phyloP scores from a whole-genome alignment of 2,888 invertebrate genomes.

The Amphipoea oculea region DNA sequence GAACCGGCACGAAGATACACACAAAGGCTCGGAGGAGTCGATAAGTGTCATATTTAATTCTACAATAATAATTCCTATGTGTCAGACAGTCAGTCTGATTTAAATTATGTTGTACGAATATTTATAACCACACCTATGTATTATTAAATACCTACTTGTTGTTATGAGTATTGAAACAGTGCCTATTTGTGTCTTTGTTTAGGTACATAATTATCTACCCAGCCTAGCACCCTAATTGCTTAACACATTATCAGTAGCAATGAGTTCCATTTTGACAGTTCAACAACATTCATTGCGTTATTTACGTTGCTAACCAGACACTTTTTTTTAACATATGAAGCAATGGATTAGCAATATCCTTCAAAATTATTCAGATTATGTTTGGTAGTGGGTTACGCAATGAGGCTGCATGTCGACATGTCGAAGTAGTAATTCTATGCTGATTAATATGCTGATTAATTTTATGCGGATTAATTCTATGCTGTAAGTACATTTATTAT shows the following conservation, averaged over 20 bases:
- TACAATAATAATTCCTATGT: background rate
- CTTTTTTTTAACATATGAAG: no score
- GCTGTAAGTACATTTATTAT: background rate
- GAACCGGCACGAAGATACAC: background rate
- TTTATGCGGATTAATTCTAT: background rate
- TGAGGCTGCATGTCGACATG: background rate
- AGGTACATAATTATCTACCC: background rate
- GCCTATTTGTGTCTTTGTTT: background rate
- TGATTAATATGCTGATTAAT: no score
- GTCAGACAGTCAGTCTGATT: background rate
- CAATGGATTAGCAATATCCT: no score
- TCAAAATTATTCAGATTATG: no score
- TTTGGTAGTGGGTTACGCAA: no score
- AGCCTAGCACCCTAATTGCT: no score
- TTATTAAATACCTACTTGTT: constrained; percentile 5
- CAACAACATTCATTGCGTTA: no score
- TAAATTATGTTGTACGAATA: background rate
- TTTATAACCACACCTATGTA: background rate
- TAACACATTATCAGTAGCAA: no score
- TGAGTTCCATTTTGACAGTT: no score
- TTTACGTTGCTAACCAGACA: no score
- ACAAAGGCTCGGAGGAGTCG: background rate
- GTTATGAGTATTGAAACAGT: background rate
- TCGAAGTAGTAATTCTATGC: background rate
- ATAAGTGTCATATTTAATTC: background rate